Evolutionary conservation across 1,140 invertebrate species (phyloP), one percentile per base, ranked within the genome.

Genomic region (Harlomillsia oculata): DNA sequence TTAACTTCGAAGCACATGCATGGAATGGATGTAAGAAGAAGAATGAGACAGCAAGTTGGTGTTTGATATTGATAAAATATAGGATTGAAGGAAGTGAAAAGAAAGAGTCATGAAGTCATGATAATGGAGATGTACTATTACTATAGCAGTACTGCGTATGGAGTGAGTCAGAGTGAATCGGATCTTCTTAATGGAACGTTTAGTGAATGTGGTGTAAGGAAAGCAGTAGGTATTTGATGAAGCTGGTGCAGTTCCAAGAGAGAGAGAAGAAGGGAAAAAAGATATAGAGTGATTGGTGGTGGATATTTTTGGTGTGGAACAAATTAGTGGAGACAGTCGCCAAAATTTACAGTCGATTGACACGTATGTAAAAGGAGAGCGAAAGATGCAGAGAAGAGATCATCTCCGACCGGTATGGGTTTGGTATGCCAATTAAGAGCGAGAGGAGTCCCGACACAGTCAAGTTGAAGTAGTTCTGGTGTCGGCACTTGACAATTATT

Each of bases 261-360:
- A 11, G 8, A 30, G 51, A 28, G 36, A 56, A 29, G 32, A 49
- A 39, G 23, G 25, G 18, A 56, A 56, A 18, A 39, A 53, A 52
- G 39, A 55, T 32, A 59, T 52, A 54, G 30, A 57, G 59, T 61
- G 53, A 60, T 62, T 65, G 60, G 64, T 58, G 34, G 64, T 37
- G 41, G 58, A 65, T 62, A 58, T 62, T 62, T 62, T 62, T 60
- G 56, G 57, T 60, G 60, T 59, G 60, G 64, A 62, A 65, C 64
- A 65, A 65, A 65, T 65, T 65, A 62, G 60, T 53, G 56, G 57
- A 62, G 60, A 65, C 64, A 65, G 60, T 60, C 60, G 64, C 64
- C 64, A 65, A 65, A 65, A 65, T 65, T 65, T 65, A 65, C 64
- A 65, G 64, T 62, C 64, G 57, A 65, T 65, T 65, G 64, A 65